Base-by-base conservation (phyloP, 2,888 invertebrate genomes). In the Noctua janthe region DNA sequence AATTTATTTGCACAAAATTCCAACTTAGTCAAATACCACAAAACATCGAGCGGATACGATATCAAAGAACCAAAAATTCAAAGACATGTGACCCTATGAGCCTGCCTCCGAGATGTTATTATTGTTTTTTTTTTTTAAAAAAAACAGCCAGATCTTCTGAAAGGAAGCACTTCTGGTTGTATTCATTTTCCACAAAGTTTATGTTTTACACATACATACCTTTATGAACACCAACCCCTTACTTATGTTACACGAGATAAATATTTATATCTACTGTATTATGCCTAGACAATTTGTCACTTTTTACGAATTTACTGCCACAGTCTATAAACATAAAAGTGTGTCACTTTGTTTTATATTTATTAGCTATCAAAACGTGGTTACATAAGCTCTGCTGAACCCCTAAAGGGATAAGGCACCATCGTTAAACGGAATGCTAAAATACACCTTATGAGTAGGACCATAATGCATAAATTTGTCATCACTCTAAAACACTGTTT, bases 311-410 rank as follows among this genome's bases (percentile, higher is more conserved):
- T 73, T 35, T 71, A 47, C 71, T 51, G n/a, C 29, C 75, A 73
- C 77, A 85, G 74, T 17, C 71, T 47, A 77, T 81, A 76, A 84
- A 76, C 76, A 47, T 74, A 72, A 84, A 83, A 83, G 59, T 82
- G 39, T 69, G 69, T 43, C 77, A 81, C 74, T 84, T 85, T 72
- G 81, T 84, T 84, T 84, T 77, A 81, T 84, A 81, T 84, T 84
- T 85, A 84, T 85, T 72, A 74, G 85, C 85, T 81, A 84, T 74
- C 69, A 84, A 84, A 85, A 81, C 15, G 64, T 47, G 35, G 77
- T 81, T 29, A 64, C 74, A 72, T 84, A 81, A 77, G 74, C 62
- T 64, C 43, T 73, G 51, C 51, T 62, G 56, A 71, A n/a, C 54
- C 43, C 29, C 47, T 74, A 51, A 69, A 66, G 62, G 51, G 80